These are phyloP conservation scores for Urocyon cinereoargenteus DNA, from an alignment of 2,797 vertebrate genomes.

Conservation along the genomic window DNA sequence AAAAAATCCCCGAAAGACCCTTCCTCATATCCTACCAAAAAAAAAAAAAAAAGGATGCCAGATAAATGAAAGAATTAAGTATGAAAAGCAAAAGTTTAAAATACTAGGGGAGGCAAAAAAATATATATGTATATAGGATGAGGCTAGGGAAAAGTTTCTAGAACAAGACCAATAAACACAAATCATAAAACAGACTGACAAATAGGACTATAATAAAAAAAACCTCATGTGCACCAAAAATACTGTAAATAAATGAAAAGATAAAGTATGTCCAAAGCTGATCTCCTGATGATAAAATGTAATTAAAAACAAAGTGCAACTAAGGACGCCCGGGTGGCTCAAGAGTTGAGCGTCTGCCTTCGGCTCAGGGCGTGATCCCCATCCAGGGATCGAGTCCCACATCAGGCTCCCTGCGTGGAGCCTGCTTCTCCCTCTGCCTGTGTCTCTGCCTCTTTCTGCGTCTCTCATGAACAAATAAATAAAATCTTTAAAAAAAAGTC, in stretches of 20 bases:
- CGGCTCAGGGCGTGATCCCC: no score
- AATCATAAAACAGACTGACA: slow-evolving; percentile 47
- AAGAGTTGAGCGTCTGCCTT: no score
- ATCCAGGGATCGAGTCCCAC: no score
- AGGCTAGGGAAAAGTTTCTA: slow-evolving; percentile 38
- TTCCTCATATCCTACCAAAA: neutral
- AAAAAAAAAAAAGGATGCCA: neutral
- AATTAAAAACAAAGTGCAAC: slow-evolving; percentile 51
- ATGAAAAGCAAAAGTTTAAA: slow-evolving; percentile 58
- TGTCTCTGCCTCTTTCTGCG: no score
- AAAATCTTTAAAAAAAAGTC: slow-evolving; percentile 31
- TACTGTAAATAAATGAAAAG: slow-evolving; percentile 55
- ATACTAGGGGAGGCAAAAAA: neutral
- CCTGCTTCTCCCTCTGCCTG: no score
- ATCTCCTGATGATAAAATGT: slow-evolving; percentile 63
- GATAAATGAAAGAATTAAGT: slow-evolving; percentile 47
- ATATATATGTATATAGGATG: neutral
- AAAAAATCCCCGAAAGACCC: neutral
- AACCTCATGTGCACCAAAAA: slow-evolving; percentile 31
- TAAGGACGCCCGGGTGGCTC: no score
- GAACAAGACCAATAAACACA: slow-evolving; percentile 49
- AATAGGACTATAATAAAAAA: slow-evolving; percentile 29
- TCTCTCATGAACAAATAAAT: no score
- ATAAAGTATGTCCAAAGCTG: slow-evolving; percentile 44
- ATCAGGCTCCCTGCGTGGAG: no score